Conservation (phyloP, 2,113 vertebrate genomes). For the Leucoraja erinaceus region DNA sequence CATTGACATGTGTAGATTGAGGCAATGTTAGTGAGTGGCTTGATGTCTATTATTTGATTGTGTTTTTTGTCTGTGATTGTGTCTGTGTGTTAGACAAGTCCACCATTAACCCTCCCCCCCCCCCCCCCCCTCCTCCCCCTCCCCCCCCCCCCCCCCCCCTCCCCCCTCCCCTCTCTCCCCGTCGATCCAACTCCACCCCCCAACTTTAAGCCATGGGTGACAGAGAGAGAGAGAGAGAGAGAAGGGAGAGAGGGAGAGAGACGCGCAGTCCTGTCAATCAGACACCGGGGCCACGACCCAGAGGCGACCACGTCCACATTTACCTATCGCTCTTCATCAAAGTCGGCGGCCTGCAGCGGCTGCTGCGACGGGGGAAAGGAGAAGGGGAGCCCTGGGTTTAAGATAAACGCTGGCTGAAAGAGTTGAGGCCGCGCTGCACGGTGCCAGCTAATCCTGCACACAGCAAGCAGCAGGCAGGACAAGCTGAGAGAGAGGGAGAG, state of each 20-base stretch:
- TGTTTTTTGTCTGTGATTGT: neutral
- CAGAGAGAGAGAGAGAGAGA: conserved; percentile 50
- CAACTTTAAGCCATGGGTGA: conserved; percentile 56
- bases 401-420: conserved; percentile 61
- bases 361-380: neutral
- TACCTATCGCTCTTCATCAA: conserved; percentile 73
- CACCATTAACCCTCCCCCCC: too few species aligned
- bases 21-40: too few species aligned
- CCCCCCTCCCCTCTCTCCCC: too few species aligned
- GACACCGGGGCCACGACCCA: conserved; percentile 50
- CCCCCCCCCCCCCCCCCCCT: neutral
- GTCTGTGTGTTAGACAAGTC: neutral
- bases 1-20: neutral
- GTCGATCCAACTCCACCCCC: conserved; percentile 45
- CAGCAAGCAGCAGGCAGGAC: too few species aligned
- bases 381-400: conserved; percentile 48
- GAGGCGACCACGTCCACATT: conserved; percentile 58
- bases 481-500: too few species aligned
- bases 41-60: too few species aligned
- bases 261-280: conserved; percentile 48
- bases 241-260: too few species aligned
- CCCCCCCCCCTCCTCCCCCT: too few species aligned
- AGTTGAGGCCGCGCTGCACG: conserved; percentile 46
- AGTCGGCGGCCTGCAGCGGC: too few species aligned
- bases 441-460: neutral